These are phyloP conservation scores for Rugalucina vietnamica DNA, from an alignment of 2,888 invertebrate species.

Conservation along the genomic window DNA sequence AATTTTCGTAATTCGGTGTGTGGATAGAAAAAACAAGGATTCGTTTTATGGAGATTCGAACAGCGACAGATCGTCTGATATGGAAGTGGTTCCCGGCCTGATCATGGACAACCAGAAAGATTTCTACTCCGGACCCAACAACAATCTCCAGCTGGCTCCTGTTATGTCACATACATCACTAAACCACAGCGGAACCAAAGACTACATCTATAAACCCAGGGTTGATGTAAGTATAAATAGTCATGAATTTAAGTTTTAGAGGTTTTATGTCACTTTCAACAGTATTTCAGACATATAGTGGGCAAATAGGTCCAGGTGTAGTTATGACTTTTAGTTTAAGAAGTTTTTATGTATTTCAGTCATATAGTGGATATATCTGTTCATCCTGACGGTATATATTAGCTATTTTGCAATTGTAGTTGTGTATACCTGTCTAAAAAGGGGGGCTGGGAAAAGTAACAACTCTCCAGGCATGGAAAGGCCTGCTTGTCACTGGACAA, in stretches of 20 bases:
- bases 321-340: too few relatives aligned
- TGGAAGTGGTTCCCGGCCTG: constrained; percentile 50
- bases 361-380: too few relatives aligned
- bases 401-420: too few relatives aligned
- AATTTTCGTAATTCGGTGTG: constrained; percentile 74
- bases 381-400: too few relatives aligned
- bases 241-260: background rate
- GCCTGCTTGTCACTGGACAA: too few relatives aligned
- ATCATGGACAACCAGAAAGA: constrained; percentile 48
- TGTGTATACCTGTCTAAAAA: too few relatives aligned
- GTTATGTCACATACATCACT: constrained; percentile 54
- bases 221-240: constrained; percentile 55
- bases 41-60: constrained; percentile 50
- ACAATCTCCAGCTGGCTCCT: constrained; percentile 47
- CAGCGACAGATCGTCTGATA: constrained; percentile 49
- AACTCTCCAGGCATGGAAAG: too few relatives aligned
- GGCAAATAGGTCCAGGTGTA: too few relatives aligned
- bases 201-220: constrained; percentile 61
- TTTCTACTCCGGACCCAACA: constrained; percentile 44
- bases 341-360: too few relatives aligned
- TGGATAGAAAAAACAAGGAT: constrained; percentile 69
- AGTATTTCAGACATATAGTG: too few relatives aligned
- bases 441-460: too few relatives aligned
- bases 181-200: constrained; percentile 39
- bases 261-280: too few relatives aligned